phyloP scores from a whole-genome alignment of 2,113 vertebrate species.

The Tylochromis polylepis region DNA sequence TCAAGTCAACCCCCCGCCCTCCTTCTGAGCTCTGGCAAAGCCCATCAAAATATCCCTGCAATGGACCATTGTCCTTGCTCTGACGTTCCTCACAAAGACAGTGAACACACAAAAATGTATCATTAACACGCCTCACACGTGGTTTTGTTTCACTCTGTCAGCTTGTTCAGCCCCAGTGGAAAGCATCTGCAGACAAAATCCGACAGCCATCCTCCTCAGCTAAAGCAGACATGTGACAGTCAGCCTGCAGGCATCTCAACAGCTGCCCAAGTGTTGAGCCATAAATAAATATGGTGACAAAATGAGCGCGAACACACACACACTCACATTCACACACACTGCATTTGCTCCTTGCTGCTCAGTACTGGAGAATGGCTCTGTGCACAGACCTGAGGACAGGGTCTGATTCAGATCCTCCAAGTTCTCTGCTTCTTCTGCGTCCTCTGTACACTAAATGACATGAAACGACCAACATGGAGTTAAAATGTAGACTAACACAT shows the following conservation, averaged over 20 bases:
- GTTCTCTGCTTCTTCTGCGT: background rate
- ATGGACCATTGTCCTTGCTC: background rate
- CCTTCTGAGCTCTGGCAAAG: background rate
- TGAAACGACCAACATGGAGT: background rate
- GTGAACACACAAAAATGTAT: background rate
- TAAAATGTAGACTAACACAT: background rate
- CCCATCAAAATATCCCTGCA: background rate
- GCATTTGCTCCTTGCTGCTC: too few relatives aligned
- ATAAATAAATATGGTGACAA: constrained; percentile 50
- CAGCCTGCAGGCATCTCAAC: constrained; percentile 37
- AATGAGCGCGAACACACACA: background rate
- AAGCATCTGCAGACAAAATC: background rate
- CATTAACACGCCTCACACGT: background rate
- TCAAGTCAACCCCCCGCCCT: background rate
- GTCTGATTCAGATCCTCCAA: background rate
- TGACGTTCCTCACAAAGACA: background rate
- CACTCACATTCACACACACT: background rate
- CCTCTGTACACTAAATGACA: background rate
- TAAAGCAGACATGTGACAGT: constrained; percentile 31
- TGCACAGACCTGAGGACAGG: background rate
- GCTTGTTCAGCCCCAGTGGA: background rate
- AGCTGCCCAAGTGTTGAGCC: constrained; percentile 38
- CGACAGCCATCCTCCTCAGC: background rate
- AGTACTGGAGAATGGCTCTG: background rate
- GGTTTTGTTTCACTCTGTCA: background rate